phyloP scores from a whole-genome alignment of 2,797 vertebrate species.

The Hafferia zeledoni region DNA sequence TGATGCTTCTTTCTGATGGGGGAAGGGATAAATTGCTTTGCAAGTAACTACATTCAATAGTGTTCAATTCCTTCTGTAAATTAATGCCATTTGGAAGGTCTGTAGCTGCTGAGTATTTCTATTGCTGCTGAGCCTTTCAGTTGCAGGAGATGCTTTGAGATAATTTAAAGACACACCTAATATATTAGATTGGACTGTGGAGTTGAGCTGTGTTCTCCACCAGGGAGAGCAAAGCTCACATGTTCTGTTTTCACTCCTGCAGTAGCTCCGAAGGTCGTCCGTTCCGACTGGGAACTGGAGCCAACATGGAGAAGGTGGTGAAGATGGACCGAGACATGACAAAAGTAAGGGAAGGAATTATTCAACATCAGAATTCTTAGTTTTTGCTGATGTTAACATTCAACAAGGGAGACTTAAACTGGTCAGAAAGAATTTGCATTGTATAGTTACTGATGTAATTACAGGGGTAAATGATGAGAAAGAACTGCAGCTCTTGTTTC shows the following conservation, averaged over 20 bases:
- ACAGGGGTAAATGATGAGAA: not conserved
- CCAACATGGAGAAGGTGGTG: constrained; percentile 99
- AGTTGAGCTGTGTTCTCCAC: not conserved
- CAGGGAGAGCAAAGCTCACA: not conserved
- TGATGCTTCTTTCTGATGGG: not conserved
- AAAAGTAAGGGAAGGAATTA: constrained; percentile 81
- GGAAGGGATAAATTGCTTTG: not conserved
- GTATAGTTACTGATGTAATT: not conserved
- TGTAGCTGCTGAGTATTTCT: not conserved
- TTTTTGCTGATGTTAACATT: not conserved
- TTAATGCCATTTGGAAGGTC: not conserved
- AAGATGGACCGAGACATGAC: constrained; percentile 99
- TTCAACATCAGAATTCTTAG: not conserved
- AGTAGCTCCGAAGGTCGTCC: constrained; percentile 98
- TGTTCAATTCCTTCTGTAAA: not conserved
- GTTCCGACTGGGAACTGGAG: constrained; percentile 95
- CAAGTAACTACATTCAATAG: not conserved
- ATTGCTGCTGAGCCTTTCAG: not conserved
- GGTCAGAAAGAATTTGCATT: not conserved
- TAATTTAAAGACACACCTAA: not conserved
- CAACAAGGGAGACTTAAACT: not conserved
- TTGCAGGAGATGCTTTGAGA: not conserved
- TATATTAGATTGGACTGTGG: not conserved
- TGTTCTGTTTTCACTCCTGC: constrained; percentile 20
- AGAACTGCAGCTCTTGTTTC: not conserved